phyloP scores from a whole-genome alignment of 1,140 invertebrate genomes.

The Drosophila takahashii region DNA sequence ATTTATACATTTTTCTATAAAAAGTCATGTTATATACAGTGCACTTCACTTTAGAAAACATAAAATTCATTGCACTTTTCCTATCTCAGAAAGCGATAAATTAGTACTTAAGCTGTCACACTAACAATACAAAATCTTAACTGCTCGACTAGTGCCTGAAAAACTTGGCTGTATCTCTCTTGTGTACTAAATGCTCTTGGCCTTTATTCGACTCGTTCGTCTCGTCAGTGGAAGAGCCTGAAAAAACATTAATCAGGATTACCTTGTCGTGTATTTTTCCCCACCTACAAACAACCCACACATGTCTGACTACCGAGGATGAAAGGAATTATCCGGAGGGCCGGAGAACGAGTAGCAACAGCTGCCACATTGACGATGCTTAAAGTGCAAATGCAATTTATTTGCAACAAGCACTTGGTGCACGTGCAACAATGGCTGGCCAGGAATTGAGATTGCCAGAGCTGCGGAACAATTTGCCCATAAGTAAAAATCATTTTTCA shows the following conservation, averaged over 20 bases:
- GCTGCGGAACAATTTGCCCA: slow-evolving; percentile 60
- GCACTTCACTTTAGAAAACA: too few species aligned
- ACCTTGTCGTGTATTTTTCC: slow-evolving; percentile 29
- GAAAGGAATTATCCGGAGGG: slow-evolving; percentile 11
- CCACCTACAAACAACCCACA: slow-evolving; percentile 6
- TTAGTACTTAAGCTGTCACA: slow-evolving; percentile 2
- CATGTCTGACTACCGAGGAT: slow-evolving; percentile 15
- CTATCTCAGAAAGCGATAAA: slow-evolving; percentile 6
- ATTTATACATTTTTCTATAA: too few species aligned
- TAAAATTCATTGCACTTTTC: neutral
- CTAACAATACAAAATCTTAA: neutral
- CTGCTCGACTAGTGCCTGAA: neutral
- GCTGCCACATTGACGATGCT: slow-evolving; percentile 46
- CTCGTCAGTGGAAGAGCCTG: slow-evolving; percentile 12
- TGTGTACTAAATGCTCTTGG: slow-evolving; percentile 11
- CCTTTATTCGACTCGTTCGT: slow-evolving; percentile 9
- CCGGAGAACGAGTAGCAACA: slow-evolving; percentile 16
- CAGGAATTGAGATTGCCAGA: slow-evolving; percentile 8
- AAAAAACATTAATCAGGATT: slow-evolving; percentile 49
- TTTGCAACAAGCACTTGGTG: slow-evolving; percentile 52
- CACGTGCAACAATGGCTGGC: slow-evolving; percentile 26
- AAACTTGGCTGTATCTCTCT: slow-evolving; percentile 4
- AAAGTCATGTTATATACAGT: too few species aligned
- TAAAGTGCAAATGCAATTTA: slow-evolving; percentile 68
- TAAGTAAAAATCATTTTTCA: slow-evolving; percentile 80